Conservation (phyloP, 2,113 vertebrate genomes). For the Heterotilapia buettikoferi region DNA sequence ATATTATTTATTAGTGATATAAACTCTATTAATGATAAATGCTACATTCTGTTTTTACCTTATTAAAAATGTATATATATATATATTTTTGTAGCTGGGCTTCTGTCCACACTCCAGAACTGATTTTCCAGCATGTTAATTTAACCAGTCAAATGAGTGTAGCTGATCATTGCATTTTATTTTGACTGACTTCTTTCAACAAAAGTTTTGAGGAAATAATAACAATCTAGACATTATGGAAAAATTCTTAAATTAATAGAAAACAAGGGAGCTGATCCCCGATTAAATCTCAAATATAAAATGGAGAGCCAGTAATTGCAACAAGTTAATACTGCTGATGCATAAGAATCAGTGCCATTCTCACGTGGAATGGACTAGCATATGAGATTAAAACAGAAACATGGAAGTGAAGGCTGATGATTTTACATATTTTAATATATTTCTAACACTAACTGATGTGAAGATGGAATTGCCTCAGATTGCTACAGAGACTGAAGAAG, state of each 20-base stretch:
- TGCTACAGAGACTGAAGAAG: conserved; percentile 50
- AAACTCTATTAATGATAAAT: background rate
- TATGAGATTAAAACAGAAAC: conserved; percentile 6
- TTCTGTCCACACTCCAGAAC: background rate
- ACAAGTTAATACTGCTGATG: background rate
- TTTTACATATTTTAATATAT: background rate
- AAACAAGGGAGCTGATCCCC: background rate
- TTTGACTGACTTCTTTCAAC: background rate
- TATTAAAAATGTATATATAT: background rate
- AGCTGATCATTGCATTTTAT: background rate
- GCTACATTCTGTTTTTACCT: background rate
- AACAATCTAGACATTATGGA: background rate
- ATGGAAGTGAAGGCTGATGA: conserved; percentile 10
- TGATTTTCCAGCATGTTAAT: background rate
- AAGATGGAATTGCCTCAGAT: conserved; percentile 48
- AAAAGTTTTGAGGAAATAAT: background rate
- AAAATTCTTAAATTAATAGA: background rate
- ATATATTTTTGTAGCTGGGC: background rate
- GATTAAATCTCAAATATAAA: background rate
- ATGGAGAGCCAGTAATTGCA: background rate
- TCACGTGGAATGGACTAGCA: background rate
- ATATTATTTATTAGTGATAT: background rate
- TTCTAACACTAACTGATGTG: conserved; percentile 7
- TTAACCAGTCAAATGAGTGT: background rate
- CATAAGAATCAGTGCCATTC: background rate